Percentiles rank a stretch among this genome's conserved stretches.
Evolutionary conservation across 37 sponge, comb jelly and placozoan genomes (phyloP).

Genomic region (Oscarella lobularis): DNA sequence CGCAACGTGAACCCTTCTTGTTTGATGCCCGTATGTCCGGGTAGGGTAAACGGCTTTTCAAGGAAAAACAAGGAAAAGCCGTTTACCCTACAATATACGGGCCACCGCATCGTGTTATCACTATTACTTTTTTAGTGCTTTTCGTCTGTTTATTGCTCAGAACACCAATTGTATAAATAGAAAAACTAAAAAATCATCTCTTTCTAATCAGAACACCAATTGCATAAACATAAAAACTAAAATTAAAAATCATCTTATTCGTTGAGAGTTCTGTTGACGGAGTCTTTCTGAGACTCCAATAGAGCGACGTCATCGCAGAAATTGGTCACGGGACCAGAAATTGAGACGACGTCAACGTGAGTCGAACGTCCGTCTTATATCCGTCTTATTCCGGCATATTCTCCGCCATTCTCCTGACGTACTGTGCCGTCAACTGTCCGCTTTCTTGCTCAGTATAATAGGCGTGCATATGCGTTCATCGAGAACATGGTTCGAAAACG

Average conservation of each 20-base stretch:
- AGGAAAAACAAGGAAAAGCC: too few species aligned
- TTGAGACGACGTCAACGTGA: neutral
- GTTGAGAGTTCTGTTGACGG: too few species aligned
- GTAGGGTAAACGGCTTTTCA: too few species aligned
- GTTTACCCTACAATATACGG: too few species aligned
- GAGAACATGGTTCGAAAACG: slow-evolving; percentile 59
- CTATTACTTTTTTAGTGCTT: too few species aligned
- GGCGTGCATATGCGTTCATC: slow-evolving; percentile 78
- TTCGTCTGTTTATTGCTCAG: neutral
- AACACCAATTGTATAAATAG: slow-evolving; percentile 42
- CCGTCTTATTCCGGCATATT: slow-evolving; percentile 24
- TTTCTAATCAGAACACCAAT: slow-evolving; percentile 82
- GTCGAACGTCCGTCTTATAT: neutral
- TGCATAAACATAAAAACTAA: too few species aligned
- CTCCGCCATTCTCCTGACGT: slow-evolving; percentile 42
- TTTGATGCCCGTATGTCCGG: too few species aligned
- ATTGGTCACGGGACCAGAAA: slow-evolving; percentile 16
- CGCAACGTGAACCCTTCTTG: too few species aligned
- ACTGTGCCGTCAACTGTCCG: slow-evolving; percentile 55
- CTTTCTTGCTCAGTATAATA: slow-evolving; percentile 78
- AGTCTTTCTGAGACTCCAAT: slow-evolving; percentile 56
- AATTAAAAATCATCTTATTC: too few species aligned
- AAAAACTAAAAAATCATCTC: slow-evolving; percentile 59
- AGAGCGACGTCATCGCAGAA: slow-evolving; percentile 36
- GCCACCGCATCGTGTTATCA: too few species aligned